A percentile compares a stretch with the other conserved stretches of the same genome.
These are phyloP conservation scores for Sebastes itinus DNA, from an alignment of 2,797 vertebrate species.

Conservation along the genomic window DNA sequence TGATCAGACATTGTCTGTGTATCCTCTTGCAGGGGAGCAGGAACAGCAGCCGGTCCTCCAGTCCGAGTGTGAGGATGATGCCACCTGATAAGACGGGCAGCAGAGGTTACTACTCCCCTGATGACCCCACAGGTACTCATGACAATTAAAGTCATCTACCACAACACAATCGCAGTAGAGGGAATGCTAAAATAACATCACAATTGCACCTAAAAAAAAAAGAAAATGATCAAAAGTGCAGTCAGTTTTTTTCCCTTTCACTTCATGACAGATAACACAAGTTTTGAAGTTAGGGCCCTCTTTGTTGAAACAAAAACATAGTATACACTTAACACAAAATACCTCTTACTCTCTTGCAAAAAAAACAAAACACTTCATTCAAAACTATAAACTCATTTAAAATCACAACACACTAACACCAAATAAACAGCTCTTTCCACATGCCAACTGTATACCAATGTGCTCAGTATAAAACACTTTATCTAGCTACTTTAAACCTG, in stretches of 20 bases:
- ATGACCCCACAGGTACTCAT: slow-evolving; percentile 87
- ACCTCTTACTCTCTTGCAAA: no score
- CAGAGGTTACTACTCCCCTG: slow-evolving; percentile 89
- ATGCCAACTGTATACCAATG: no score
- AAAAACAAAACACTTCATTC: no score
- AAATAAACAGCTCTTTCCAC: no score
- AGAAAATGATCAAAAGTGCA: no score
- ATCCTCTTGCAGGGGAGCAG: slow-evolving; percentile 86
- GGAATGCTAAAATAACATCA: background rate
- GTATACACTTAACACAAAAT: no score
- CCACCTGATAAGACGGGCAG: slow-evolving; percentile 89
- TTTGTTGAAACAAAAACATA: background rate
- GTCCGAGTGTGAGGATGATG: slow-evolving; percentile 96
- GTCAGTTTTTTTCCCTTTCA: no score
- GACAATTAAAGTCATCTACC: background rate
- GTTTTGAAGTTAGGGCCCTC: background rate
- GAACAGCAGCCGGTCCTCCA: slow-evolving; percentile 96
- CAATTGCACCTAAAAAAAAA: background rate
- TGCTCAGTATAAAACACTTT: no score
- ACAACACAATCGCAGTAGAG: background rate
- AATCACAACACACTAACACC: no score
- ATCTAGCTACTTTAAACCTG: background rate
- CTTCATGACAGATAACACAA: background rate
- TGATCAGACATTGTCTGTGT: background rate
- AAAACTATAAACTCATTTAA: no score